Evolutionary conservation across 2,113 vertebrate species (phyloP), one percentile per base, ranked within the genome.

Genomic region (Pomatostomus ruficeps): DNA sequence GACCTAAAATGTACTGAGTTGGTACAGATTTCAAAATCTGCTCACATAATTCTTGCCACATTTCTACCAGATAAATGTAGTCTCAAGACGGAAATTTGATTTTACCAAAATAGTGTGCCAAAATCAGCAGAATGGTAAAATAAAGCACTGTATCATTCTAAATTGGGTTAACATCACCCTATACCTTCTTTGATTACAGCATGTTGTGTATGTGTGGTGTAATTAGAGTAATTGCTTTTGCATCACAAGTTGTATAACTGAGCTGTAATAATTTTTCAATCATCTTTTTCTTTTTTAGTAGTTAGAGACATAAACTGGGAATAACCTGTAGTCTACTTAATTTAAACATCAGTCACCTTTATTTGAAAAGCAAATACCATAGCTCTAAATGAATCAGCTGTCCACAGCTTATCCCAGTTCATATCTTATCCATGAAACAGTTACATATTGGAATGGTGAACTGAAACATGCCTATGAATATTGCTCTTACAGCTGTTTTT

Each of bases 351-450:
- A 80, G 58, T 58, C 89, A 62, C 29, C 28, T 83, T 58, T 95
- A 91, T 91, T 85, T 91, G 90, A 89, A 71, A 95, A 95, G 77
- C 58, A 97, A 96, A 96, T 67, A 95, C 19, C 82, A 85, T 79
- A 70, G 59, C 59, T 95, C 71, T 90, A 82, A 88, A 84, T 80
- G 81, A 91, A 81, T 88, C 29, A 71, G 19, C 57, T 79, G 55
- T 71, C 28, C 77, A 46, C 49, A 58, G 40, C 11, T 95, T 31
- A 52, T 61, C 70, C 59, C 92, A 28, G 31, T 82, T 96, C 79
- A 43, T 84, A 89, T 87, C 58, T 89, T 93, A 90, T 76, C 46
- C 29, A 67, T 54, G 33, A 54, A 55, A 71, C 28, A 76, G 33
- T 80, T 73, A 75, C 28, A 19, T 42, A 85, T 35, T 74, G 76